Percentiles rank a stretch among this genome's conserved stretches.
These are phyloP conservation scores for Strix aluco DNA, from an alignment of 2,113 vertebrate genomes.

Conservation along the genomic window DNA sequence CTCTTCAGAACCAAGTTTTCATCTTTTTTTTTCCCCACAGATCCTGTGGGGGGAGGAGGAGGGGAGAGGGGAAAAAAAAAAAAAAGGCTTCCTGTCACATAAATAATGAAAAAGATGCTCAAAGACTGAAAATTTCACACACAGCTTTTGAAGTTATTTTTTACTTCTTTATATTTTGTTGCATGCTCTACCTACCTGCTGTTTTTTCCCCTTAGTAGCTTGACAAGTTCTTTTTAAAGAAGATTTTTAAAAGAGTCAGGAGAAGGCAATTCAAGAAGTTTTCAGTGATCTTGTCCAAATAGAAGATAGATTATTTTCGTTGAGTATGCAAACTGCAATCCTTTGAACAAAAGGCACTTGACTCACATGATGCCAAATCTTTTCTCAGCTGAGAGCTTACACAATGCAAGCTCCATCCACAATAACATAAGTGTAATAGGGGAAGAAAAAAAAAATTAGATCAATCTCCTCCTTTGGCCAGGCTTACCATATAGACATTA, in stretches of 20 bases:
- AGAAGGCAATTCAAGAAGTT: slow-evolving; percentile 5
- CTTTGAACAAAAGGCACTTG: slow-evolving; percentile 55
- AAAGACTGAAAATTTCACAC: slow-evolving; percentile 56
- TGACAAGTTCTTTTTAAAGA: slow-evolving; percentile 29
- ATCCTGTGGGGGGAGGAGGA: not conserved
- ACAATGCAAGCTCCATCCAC: not conserved
- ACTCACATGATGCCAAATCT: slow-evolving; percentile 30
- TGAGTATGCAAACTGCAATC: slow-evolving; percentile 24
- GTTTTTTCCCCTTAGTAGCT: not conserved
- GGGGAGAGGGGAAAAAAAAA: not conserved
- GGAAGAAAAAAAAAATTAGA: not conserved
- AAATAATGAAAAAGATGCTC: slow-evolving; percentile 62
- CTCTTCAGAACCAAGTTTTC: slow-evolving; percentile 38
- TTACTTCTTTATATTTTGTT: slow-evolving; percentile 26
- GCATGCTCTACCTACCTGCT: slow-evolving; percentile 42
- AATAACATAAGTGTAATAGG: not conserved
- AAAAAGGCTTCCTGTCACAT: slow-evolving; percentile 20
- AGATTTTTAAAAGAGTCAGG: slow-evolving; percentile 27
- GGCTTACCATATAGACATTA: not conserved
- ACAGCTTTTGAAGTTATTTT: slow-evolving; percentile 63
- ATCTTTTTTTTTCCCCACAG: slow-evolving; percentile 32
- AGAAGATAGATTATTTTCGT: not conserved
- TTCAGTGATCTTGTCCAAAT: slow-evolving; percentile 26
- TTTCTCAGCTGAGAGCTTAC: not conserved
- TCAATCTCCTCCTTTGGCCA: not conserved